Base-by-base conservation (phyloP, 2,888 invertebrate species). In the Eilema sororculum region DNA sequence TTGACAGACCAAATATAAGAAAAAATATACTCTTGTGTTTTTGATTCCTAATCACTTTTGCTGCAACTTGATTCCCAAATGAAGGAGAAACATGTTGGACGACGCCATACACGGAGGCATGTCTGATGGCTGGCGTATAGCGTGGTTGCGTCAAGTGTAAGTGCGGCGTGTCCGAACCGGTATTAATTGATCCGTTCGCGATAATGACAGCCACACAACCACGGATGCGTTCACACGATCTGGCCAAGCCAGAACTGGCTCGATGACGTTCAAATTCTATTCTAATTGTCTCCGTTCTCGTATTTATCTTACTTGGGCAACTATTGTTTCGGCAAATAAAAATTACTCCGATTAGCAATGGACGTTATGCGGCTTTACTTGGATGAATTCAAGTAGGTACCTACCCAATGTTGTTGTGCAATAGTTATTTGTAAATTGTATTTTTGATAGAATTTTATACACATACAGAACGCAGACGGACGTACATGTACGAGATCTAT, bases 101-200 rank as follows among this genome's bases (percentile, higher is more conserved):
- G 20, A 20, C 3, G n/a, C 16, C 28, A n/a, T 16, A 12, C 16
- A 16, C 24, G 56, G 58, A 24, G 58, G 28, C 30, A 22, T 65
- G 65, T 20, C 22, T 24, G 57, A 57, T 37, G 33, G 30, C 33
- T 33, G 33, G n/a, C 57, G 30, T 20, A 37, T n/a, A 28, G 30
- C 33, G 25, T 28, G 63, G 9, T n/a, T n/a, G 64, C 46, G n/a
- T 37, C 58, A 60, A 58, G 59, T 61, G 60, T 56, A 25, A n/a
- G 60, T 13, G 46, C 12, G 16, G 62, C 25, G 64, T 57, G 60
- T 63, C 67, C 30, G 64, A 65, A 72, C 72, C 69, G 66, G 73
- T 71, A 68, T 71, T 61, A 56, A 73, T 73, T 68, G 74, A 67
- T 67, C 58, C 25, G 71, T 52, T 60, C 24, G 66, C 67, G 70